Base-by-base conservation (phyloP, 2,113 vertebrate species). In the Pelvicachromis taeniatus region DNA sequence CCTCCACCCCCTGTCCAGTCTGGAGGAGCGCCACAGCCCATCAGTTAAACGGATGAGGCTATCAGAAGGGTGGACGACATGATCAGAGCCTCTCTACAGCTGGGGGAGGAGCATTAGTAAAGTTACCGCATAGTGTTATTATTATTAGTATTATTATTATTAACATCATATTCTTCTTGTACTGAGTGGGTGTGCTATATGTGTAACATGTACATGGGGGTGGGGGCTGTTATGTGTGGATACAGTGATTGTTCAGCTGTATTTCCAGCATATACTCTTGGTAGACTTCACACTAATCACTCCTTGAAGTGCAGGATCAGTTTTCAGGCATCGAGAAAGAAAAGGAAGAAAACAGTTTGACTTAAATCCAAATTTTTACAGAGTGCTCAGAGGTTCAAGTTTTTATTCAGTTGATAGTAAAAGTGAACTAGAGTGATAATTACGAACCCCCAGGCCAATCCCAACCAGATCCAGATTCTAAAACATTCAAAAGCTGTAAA, bases 1-100 rank as follows among this genome's bases (percentile, higher is more conserved):
- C 88, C 97, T 97, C 87, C 97, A 97, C 91, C 96, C 93, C 0
- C 83, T 97, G 96, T 96, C 97, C 94, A 50, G 21, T 52, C 97
- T 96, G 93, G 97, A 98, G 53, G 97, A 97, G 96, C 97, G 95
- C 88, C 97, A 97, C 96, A 99, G 97, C 93, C 98, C 98, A 73
- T 97, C 98, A 52, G 97, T 99, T 89, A 99, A 99, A 94, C 97
- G 97, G 87, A 97, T 99, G 97, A 96, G 98, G 92, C 96, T 98
- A 85, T 97, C 98, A 79, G 98, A 99, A 96, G 97, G 98, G 93
- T 99, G 98, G 97, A 97, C 98, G 1, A 97, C 98, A 96, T 99
- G 97, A 98, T 97, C 95, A 93, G 78, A 10, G 77, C 3, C 13
- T 9, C 82, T 7, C 65, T 17, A 9, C 58, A 56, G 68, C 63